Evolutionary conservation across 2,888 invertebrate genomes (phyloP).

Genomic region (Lutraria lutraria): DNA sequence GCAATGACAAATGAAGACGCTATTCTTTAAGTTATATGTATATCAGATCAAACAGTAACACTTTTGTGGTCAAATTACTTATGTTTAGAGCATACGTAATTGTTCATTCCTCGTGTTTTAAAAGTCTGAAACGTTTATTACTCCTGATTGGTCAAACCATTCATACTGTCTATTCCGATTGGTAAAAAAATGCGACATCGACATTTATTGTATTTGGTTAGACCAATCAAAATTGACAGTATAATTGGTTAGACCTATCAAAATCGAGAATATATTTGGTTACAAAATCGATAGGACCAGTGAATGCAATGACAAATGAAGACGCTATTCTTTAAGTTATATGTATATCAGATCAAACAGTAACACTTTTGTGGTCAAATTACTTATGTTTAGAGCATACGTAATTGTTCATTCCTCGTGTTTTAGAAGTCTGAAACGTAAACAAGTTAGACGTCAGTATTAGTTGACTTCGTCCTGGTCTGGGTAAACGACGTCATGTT

Average conservation of each 20-base stretch:
- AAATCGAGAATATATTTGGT: too few species aligned
- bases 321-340: not conserved
- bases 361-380: not conserved
- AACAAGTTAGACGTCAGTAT: not conserved
- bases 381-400: not conserved
- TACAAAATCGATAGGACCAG: not conserved
- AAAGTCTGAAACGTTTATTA: not conserved
- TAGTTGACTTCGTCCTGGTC: not conserved
- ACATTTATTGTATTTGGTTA: too few species aligned
- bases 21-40: not conserved
- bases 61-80: not conserved
- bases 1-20: not conserved
- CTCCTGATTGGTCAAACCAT: too few species aligned
- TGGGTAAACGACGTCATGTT: constrained; percentile 27
- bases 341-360: not conserved
- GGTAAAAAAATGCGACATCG: too few species aligned
- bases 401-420: not conserved
- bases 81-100: not conserved
- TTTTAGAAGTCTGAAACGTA: not conserved
- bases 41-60: not conserved
- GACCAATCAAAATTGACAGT: too few species aligned
- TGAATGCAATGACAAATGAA: not conserved
- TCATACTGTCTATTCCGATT: too few species aligned
- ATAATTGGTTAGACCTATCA: too few species aligned
- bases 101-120: not conserved